phyloP scores from a whole-genome alignment of 2,797 vertebrate genomes.

The Taeniopygia guttata region DNA sequence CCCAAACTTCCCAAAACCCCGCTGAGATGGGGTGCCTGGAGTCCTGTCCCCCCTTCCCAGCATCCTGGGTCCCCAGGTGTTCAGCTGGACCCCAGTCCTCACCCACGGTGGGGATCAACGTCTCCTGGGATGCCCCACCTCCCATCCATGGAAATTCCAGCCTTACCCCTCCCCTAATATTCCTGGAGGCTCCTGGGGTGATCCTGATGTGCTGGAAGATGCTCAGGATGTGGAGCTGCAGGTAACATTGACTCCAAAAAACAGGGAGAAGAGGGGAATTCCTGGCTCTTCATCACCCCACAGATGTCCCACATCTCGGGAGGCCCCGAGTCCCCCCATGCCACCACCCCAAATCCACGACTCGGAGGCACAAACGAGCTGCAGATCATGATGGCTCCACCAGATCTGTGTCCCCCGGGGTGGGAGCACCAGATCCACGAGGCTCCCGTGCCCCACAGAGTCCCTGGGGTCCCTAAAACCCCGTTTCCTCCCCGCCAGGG shows the following conservation, averaged over 20 bases:
- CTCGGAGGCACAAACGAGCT: neutral
- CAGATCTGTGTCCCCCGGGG: fast-evolving
- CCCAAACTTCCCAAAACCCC: neutral
- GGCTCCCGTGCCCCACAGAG: fast-evolving
- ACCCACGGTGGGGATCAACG: neutral
- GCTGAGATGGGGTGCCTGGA: neutral
- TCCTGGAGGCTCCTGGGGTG: neutral
- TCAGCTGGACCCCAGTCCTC: neutral
- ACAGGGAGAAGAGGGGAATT: neutral
- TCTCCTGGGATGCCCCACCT: neutral
- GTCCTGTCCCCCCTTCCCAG: neutral
- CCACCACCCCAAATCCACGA: fast-evolving
- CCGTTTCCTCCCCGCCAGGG: fast-evolving
- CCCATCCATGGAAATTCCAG: neutral
- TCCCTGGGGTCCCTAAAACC: neutral
- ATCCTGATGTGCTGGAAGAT: neutral
- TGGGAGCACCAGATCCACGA: neutral
- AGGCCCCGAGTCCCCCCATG: fast-evolving
- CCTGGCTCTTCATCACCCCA: neutral
- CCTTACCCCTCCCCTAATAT: neutral
- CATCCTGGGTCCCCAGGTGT: neutral
- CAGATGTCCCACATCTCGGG: fast-evolving
- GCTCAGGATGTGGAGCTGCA: neutral
- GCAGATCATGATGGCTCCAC: fast-evolving
- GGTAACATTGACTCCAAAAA: neutral